Evolutionary conservation across 2,113 vertebrate species (phyloP).

Genomic region (Equus przewalskii): DNA sequence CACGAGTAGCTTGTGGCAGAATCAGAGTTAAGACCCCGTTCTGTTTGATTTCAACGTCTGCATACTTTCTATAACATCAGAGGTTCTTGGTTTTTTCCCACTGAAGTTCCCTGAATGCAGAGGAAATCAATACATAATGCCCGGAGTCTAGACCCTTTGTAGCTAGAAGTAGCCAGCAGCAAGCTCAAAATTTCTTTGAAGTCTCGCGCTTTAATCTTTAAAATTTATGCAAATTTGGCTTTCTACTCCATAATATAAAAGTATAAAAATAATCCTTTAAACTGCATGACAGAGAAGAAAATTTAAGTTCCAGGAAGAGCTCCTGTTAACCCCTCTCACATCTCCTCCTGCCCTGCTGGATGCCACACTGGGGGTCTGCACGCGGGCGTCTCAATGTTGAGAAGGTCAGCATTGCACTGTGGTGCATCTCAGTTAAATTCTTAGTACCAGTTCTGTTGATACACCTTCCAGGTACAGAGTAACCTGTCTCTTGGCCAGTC

Average conservation of each 20-base stretch:
- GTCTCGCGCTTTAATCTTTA: slow-evolving; percentile 82
- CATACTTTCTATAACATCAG: slow-evolving; percentile 45
- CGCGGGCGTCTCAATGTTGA: background rate
- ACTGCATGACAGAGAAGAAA: slow-evolving; percentile 66
- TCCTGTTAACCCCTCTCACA: background rate
- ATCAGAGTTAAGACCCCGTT: background rate
- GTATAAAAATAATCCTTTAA: slow-evolving; percentile 75
- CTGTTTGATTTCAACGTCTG: background rate
- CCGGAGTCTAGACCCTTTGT: slow-evolving; percentile 77
- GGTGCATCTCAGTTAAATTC: background rate
- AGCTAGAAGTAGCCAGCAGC: slow-evolving; percentile 79
- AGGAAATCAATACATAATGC: slow-evolving; percentile 74
- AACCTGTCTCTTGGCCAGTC: background rate
- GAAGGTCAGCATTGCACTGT: background rate
- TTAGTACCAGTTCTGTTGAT: background rate
- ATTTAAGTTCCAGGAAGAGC: slow-evolving; percentile 52
- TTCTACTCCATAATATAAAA: slow-evolving; percentile 74
- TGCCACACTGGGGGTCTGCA: background rate
- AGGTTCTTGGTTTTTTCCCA: slow-evolving; percentile 56
- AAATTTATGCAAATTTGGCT: slow-evolving; percentile 81
- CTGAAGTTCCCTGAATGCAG: slow-evolving; percentile 60
- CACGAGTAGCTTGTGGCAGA: background rate
- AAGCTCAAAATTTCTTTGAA: slow-evolving; percentile 80
- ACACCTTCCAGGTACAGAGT: background rate
- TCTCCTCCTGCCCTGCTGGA: background rate